Base-by-base conservation (phyloP, 92 coral and sea anemone species). In the Nematostella vectensis region DNA sequence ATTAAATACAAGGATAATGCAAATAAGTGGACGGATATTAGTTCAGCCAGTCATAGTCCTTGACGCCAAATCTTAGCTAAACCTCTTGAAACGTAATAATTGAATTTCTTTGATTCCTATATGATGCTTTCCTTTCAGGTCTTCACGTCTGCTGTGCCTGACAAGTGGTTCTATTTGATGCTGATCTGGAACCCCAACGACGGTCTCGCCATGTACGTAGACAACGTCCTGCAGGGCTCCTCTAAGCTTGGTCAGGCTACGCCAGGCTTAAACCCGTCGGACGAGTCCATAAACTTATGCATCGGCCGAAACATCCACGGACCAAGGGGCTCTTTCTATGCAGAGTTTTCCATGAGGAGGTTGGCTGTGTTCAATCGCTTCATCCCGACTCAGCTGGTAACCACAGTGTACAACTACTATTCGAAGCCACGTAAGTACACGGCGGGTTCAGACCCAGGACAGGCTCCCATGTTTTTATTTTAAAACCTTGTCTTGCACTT, bases 241-340 rank as follows among this genome's bases (percentile, higher is more conserved):
- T 64, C 69, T 40, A 65, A 81, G 24, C 27, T 59, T 12, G 84
- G 79, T 0, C 64, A 73, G 39, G 65, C 76, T 3, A 77, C 75
- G 23, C 61, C 59, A 16, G 67, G 79, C 26, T 63, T 76, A 36
- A 75, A 63, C 23, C 27, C 61, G 11, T 73, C 69, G 29, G 50
- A 61, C 2, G 96, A 89, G 13, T 83, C 78, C 43, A 83, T 82
- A 55, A 93, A 74, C 62, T 72, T 83, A 23, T 71, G 72, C 54
- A 43, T 93, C n/a, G 99, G 96, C 3, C 83, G 99, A 12, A 82
- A 83, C 48, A 77, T 82, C 28, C 76, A 86, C 4, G 93, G 83
- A 18, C 78, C 74, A n/a, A 77, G 82, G 25, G 77, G 64, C 45
- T 57, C 95, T 3, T 77, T 61, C 61, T 78, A 77, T 48, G 99